phyloP scores from a whole-genome alignment of 2,113 vertebrate species.

The Callopanchax toddi region DNA sequence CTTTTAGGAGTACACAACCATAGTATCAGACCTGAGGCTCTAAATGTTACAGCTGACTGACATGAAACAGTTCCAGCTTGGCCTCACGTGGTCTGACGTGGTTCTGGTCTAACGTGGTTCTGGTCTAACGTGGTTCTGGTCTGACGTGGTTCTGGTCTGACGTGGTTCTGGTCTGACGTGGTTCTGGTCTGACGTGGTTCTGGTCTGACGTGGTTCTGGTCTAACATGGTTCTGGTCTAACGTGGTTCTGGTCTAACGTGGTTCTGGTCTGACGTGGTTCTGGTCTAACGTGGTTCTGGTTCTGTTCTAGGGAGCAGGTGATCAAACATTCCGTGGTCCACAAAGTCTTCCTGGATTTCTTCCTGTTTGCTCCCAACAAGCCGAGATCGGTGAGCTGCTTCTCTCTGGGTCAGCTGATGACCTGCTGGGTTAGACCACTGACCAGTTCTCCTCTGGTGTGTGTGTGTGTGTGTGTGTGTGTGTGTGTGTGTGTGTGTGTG shows the following conservation, averaged over 20 bases:
- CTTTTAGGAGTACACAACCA: too few relatives aligned
- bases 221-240: not conserved
- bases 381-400: slow-evolving; percentile 86
- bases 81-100: too few relatives aligned
- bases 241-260: not conserved
- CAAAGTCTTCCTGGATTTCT: slow-evolving; percentile 97
- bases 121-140: not conserved
- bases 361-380: slow-evolving; percentile 83
- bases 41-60: too few relatives aligned
- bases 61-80: not conserved
- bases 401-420: not conserved
- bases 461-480: too few relatives aligned
- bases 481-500: too few relatives aligned
- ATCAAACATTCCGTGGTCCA: slow-evolving; percentile 97
- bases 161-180: not conserved
- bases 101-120: not conserved
- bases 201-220: not conserved
- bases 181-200: not conserved
- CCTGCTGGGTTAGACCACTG: not conserved
- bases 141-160: not conserved
- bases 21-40: too few relatives aligned
- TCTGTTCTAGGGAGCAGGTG: slow-evolving; percentile 88
- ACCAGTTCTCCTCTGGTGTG: not conserved
- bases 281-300: not conserved
- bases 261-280: not conserved